A percentile compares a stretch with the other conserved stretches of the same genome.
Conservation (phyloP, 2,797 vertebrate genomes). For the Pseudochromis fuscus region DNA sequence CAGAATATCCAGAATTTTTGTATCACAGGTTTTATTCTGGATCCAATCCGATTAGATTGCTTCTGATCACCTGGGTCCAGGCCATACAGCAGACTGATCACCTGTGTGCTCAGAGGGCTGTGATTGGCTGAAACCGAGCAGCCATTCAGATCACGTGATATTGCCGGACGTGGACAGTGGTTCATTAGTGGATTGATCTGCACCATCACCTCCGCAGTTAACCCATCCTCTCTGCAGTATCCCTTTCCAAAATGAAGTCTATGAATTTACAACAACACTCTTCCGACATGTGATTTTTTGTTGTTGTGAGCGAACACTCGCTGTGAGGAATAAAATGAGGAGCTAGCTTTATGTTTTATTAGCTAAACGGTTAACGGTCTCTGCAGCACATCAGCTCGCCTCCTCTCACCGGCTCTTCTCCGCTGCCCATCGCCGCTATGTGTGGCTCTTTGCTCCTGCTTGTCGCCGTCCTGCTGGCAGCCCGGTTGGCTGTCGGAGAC, state of each 20-base stretch:
- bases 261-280: neutral
- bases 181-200: neutral
- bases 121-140: conserved; percentile 53
- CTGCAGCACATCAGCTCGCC: neutral
- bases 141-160: conserved; percentile 56
- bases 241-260: neutral
- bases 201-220: neutral
- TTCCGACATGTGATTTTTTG: neutral
- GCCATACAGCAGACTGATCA: no score
- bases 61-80: no score
- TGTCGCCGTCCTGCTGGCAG: conserved; percentile 52
- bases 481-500: conserved; percentile 58
- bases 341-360: neutral
- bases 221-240: neutral
- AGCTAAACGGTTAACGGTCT: neutral
- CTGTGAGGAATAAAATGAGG: neutral
- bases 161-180: conserved; percentile 57
- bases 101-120: neutral
- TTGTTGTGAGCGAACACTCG: neutral
- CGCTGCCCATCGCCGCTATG: conserved; percentile 54
- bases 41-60: no score
- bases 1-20: no score
- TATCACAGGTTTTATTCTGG: no score
- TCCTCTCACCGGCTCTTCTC: neutral
- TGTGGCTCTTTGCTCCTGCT: conserved; percentile 31